Evolutionary conservation across 2,888 invertebrate species (phyloP).

Genomic region (Saturnia pavonia): DNA sequence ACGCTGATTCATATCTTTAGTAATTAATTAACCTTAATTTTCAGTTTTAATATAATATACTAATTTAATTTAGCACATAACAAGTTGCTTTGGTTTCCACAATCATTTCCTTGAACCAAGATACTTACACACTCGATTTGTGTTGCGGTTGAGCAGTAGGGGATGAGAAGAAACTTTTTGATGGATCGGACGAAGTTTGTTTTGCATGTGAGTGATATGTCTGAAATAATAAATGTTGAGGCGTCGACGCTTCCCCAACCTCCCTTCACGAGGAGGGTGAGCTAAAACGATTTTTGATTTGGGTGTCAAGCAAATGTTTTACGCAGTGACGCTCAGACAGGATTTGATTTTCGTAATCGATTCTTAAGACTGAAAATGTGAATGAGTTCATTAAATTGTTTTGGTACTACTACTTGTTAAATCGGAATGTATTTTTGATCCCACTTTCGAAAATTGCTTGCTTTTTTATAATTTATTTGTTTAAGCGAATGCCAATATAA

Average conservation of each 20-base stretch:
- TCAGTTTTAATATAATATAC: neutral
- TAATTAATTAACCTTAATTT: neutral
- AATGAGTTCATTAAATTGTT: constrained; percentile 35
- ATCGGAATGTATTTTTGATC: neutral
- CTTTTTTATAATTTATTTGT: neutral
- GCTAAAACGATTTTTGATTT: constrained; percentile 82
- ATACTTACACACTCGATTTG: constrained; percentile 81
- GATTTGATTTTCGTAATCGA: constrained; percentile 82
- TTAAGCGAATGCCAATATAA: neutral
- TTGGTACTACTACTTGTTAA: neutral
- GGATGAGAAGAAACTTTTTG: constrained; percentile 74
- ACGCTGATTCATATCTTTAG: neutral
- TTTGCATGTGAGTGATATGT: constrained; percentile 83
- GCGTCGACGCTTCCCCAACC: constrained; percentile 76
- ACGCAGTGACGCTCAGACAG: constrained; percentile 73
- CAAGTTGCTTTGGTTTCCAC: constrained; percentile 4
- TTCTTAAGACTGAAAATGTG: constrained; percentile 68
- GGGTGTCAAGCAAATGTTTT: constrained; percentile 82
- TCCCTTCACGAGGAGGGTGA: constrained; percentile 70
- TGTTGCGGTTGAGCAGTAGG: constrained; percentile 53
- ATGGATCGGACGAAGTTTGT: constrained; percentile 82
- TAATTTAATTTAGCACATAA: neutral
- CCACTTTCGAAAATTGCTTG: neutral
- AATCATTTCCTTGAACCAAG: constrained; percentile 57
- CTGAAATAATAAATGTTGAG: constrained; percentile 83